A percentile compares a stretch with the other conserved stretches of the same genome.
Evolutionary conservation across 2,797 vertebrate species (phyloP).

Genomic region (Sandelia bainsii): DNA sequence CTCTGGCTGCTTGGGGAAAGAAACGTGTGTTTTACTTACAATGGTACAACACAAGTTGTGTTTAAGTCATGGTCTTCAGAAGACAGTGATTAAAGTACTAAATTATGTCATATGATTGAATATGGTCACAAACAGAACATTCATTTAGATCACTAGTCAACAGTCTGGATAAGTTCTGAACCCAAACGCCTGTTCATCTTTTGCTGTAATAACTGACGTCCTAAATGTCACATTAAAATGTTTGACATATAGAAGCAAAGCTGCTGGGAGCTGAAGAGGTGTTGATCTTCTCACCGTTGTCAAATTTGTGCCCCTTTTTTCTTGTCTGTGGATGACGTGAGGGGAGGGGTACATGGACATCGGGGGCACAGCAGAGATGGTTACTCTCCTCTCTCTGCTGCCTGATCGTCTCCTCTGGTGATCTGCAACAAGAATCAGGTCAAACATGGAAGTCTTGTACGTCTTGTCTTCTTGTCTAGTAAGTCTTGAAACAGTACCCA

Average conservation of each 20-base stretch:
- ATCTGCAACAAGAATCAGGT: conserved; percentile 45
- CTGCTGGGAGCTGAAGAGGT: not conserved
- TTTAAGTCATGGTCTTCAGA: not conserved
- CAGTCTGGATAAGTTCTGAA: no score
- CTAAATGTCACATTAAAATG: not conserved
- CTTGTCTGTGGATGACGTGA: conserved; percentile 76
- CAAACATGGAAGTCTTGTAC: conserved; percentile 3
- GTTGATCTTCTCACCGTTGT: conserved; percentile 84
- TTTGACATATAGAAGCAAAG: not conserved
- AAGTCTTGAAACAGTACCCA: no score
- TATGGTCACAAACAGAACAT: not conserved
- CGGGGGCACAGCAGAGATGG: conserved; percentile 86
- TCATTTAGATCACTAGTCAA: no score
- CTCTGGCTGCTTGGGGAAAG: conserved; percentile 50
- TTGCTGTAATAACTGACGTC: not conserved
- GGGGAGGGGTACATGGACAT: conserved; percentile 87
- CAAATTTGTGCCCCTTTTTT: conserved; percentile 80
- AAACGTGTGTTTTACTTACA: conserved; percentile 23
- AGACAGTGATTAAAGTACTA: no score
- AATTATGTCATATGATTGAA: not conserved
- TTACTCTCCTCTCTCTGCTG: conserved; percentile 87
- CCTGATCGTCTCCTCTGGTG: conserved; percentile 76
- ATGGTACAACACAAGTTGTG: not conserved
- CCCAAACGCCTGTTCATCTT: no score
- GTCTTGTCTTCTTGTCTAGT: no score